Evolutionary conservation across 2,797 vertebrate genomes (phyloP).

Genomic region (Antrozous pallidus): DNA sequence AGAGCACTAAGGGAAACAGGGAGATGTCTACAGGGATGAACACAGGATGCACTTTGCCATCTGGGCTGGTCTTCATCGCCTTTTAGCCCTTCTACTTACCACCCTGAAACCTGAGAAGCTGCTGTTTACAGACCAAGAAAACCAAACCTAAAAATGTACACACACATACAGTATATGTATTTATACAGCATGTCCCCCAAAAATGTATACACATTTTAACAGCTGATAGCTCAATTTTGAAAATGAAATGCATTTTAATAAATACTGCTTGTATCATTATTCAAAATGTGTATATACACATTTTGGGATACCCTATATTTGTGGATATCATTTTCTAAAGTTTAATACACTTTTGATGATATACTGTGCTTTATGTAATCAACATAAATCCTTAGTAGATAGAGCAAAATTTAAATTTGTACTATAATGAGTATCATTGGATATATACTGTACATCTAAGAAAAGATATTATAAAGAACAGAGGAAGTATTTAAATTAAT

Average conservation of each 20-base stretch:
- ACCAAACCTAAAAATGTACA: not conserved
- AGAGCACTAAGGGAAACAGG: not conserved
- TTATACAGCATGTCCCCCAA: not conserved
- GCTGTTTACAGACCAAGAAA: not conserved
- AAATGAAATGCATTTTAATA: too few relatives aligned
- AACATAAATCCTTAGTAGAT: not conserved
- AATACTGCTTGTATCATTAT: too few relatives aligned
- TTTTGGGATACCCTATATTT: not conserved
- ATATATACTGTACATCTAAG: not conserved
- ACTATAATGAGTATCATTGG: not conserved
- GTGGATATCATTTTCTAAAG: not conserved
- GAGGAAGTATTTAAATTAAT: not conserved
- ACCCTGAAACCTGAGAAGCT: not conserved
- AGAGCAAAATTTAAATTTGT: not conserved
- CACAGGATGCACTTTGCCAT: not conserved
- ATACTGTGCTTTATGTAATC: not conserved
- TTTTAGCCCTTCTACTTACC: not conserved
- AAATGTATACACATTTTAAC: too few relatives aligned
- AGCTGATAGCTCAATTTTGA: too few relatives aligned
- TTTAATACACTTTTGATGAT: not conserved
- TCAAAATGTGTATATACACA: too few relatives aligned
- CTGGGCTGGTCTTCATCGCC: not conserved
- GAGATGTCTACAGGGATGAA: not conserved
- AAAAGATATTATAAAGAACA: not conserved
- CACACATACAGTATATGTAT: not conserved